Percentiles rank a stretch among this genome's conserved stretches.
Evolutionary conservation across 2,113 vertebrate genomes (phyloP).

Genomic region (Sus scrofa): DNA sequence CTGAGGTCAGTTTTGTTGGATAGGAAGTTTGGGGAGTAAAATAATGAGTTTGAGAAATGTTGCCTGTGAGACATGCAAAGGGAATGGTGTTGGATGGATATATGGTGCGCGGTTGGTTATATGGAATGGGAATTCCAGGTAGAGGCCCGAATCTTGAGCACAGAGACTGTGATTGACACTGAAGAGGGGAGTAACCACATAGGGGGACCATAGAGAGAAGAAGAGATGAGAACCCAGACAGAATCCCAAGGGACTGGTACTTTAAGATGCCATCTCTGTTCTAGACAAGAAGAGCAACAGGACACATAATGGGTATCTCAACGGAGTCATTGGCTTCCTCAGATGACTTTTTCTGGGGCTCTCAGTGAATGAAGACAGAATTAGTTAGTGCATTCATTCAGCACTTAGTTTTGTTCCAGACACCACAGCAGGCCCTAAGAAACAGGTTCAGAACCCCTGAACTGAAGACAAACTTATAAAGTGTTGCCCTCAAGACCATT

Average conservation of each 20-base stretch:
- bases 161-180: not conserved
- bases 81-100: not conserved
- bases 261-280: not conserved
- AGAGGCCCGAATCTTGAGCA: not conserved
- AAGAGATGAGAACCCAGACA: not conserved
- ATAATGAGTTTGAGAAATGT: not conserved
- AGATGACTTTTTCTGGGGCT: not conserved
- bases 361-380: not conserved
- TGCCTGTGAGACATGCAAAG: not conserved
- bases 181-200: not conserved
- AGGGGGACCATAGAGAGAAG: not conserved
- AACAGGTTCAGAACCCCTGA: not conserved
- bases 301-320: not conserved
- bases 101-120: not conserved
- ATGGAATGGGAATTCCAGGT: not conserved
- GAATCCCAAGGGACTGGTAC: not conserved
- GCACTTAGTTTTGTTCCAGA: not conserved
- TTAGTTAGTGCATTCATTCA: not conserved
- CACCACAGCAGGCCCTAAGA: rapidly evolving
- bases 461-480: not conserved
- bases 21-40: not conserved
- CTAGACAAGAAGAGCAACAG: not conserved
- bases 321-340: not conserved
- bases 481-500: not conserved
- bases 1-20: not conserved